Percentiles rank a stretch among this genome's conserved stretches.
These are phyloP conservation scores for Petrocephalus microphthalmus DNA, from an alignment of 2,113 vertebrate species.

Conservation along the genomic window DNA sequence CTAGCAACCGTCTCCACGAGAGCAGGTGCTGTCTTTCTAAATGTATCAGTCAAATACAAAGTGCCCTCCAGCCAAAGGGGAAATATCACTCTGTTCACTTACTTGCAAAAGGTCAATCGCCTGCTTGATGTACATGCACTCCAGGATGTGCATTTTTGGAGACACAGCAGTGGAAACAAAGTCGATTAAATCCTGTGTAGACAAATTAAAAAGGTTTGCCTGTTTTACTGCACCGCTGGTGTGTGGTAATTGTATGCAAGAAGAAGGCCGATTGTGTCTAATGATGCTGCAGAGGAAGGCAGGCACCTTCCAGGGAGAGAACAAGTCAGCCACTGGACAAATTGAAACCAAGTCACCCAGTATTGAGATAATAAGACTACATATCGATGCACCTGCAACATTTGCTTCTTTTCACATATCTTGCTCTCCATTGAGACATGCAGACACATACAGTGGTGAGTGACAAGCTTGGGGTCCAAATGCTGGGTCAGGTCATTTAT, in stretches of 20 bases:
- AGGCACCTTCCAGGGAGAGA: not conserved
- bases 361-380: not conserved
- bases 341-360: not conserved
- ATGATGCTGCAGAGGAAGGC: not conserved
- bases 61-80: not conserved
- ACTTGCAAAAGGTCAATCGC: constrained; percentile 75
- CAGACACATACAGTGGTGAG: not conserved
- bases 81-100: constrained; percentile 19
- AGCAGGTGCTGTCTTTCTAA: not conserved
- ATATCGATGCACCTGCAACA: not conserved
- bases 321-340: not conserved
- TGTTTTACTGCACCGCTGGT: not conserved
- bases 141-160: constrained; percentile 73
- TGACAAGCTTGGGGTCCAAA: not conserved
- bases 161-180: constrained; percentile 66
- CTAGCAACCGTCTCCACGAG: not conserved
- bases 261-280: not conserved
- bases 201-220: not conserved
- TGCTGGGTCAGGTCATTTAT: not conserved
- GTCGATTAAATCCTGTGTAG: constrained; percentile 63
- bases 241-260: not conserved
- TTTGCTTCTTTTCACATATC: not conserved
- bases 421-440: not conserved
- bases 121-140: constrained; percentile 79
- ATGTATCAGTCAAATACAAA: not conserved